A percentile compares a stretch with the other conserved stretches of the same genome.
Conservation (phyloP, 2,888 invertebrate genomes). For the Drosophila flavopinicola region DNA sequence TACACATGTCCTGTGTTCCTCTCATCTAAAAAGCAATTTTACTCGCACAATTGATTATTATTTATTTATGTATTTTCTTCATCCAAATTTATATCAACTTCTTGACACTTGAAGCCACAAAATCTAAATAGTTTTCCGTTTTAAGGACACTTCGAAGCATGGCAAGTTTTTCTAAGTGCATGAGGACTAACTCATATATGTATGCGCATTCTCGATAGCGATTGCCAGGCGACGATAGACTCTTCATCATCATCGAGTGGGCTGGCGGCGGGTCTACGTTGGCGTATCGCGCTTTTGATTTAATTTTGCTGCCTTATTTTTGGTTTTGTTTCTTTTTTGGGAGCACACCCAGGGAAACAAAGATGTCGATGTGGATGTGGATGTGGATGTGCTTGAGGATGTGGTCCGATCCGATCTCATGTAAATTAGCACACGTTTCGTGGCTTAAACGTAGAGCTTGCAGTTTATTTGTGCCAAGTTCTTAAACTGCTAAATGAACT, state of each 20-base stretch:
- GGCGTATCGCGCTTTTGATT: constrained; percentile 79
- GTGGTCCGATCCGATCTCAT: constrained; percentile 73
- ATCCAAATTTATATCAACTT: no score
- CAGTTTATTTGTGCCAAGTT: constrained; percentile 71
- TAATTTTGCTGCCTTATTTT: constrained; percentile 67
- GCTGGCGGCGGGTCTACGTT: constrained; percentile 66
- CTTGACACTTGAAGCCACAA: no score
- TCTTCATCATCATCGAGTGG: constrained; percentile 78
- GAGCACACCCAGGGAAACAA: constrained; percentile 59
- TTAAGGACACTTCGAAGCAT: not conserved
- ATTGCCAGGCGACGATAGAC: constrained; percentile 59
- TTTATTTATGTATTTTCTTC: no score
- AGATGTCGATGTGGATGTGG: constrained; percentile 69
- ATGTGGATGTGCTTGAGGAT: constrained; percentile 53
- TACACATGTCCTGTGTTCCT: no score
- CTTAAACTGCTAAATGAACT: constrained; percentile 77
- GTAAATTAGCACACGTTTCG: constrained; percentile 80
- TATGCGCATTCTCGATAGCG: constrained; percentile 52
- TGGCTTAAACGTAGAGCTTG: constrained; percentile 58
- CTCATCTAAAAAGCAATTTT: no score
- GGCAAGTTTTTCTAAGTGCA: constrained; percentile 18
- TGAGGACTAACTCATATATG: constrained; percentile 14
- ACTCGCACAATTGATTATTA: no score
- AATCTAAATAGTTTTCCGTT: not conserved
- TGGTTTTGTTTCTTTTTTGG: constrained; percentile 27